These are phyloP conservation scores for Ciona savignyi DNA, from an alignment of 23 tunicate species.

Conservation along the genomic window DNA sequence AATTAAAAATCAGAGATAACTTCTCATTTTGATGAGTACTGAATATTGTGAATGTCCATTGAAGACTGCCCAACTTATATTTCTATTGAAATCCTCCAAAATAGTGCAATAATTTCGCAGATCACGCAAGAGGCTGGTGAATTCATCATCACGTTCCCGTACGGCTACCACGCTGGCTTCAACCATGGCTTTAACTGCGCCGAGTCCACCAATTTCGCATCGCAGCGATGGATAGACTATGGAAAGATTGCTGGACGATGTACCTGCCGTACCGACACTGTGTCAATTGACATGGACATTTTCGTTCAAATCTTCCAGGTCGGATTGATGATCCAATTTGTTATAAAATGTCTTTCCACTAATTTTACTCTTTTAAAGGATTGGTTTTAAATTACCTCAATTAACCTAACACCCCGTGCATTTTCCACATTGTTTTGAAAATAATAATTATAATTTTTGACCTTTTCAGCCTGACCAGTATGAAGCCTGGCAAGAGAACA, in stretches of 20 bases:
- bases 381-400: too few relatives aligned
- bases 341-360: too few relatives aligned
- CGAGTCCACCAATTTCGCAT: slow-evolving; percentile 93
- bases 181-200: slow-evolving; percentile 97
- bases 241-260: slow-evolving; percentile 75
- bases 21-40: too few relatives aligned
- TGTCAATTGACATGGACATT: slow-evolving; percentile 79
- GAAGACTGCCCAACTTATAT: too few relatives aligned
- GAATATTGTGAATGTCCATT: too few relatives aligned
- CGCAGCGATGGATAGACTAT: slow-evolving; percentile 85
- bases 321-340: too few relatives aligned
- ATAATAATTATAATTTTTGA: too few relatives aligned
- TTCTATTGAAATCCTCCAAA: too few relatives aligned
- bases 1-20: too few relatives aligned
- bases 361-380: too few relatives aligned
- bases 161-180: slow-evolving; percentile 96
- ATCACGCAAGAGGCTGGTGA: slow-evolving; percentile 93
- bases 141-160: slow-evolving; percentile 94
- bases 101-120: slow-evolving; percentile 4
- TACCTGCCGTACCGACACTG: slow-evolving; percentile 67
- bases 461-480: slow-evolving; percentile 77
- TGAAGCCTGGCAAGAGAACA: slow-evolving; percentile 41
- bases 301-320: slow-evolving; percentile 84
- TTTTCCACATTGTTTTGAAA: too few relatives aligned
- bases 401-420: too few relatives aligned